Conservation (phyloP, 2,113 vertebrate species). For the Cyanistes caeruleus region DNA sequence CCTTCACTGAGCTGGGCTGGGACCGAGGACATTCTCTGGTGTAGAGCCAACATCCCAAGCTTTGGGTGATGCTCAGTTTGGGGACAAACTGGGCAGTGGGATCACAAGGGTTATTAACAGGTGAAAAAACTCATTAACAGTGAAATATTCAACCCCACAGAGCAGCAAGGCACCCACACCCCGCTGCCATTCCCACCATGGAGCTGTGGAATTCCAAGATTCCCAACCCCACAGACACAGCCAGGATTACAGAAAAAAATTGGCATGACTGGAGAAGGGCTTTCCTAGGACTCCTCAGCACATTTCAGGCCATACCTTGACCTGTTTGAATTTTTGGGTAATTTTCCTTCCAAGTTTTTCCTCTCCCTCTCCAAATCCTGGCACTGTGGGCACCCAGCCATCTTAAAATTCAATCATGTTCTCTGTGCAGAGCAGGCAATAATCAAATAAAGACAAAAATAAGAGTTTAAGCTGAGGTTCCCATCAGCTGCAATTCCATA, state of each 20-base stretch:
- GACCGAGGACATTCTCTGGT: rapidly evolving
- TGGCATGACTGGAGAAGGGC: rapidly evolving
- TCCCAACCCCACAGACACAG: rapidly evolving
- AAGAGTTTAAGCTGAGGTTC: conserved; percentile 47
- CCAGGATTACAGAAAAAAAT: neutral
- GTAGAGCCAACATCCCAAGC: neutral
- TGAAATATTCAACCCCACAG: neutral
- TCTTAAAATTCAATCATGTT: conserved; percentile 34
- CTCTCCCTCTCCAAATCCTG: neutral
- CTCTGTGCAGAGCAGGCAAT: conserved; percentile 32
- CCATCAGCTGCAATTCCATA: conserved; percentile 56
- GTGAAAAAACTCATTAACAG: neutral
- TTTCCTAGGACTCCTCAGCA: neutral
- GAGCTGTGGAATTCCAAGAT: neutral
- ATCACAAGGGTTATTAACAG: neutral
- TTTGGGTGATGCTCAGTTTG: neutral
- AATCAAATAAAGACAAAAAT: conserved; percentile 53
- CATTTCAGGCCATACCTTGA: neutral
- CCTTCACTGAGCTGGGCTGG: neutral
- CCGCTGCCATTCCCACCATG: neutral
- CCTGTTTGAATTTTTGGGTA: neutral
- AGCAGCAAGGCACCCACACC: neutral
- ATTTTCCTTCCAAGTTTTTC: neutral
- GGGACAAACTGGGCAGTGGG: neutral
- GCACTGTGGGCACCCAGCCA: neutral